Base-by-base conservation (phyloP, 2,888 invertebrate genomes). In the Tromatobia lineatoria region DNA sequence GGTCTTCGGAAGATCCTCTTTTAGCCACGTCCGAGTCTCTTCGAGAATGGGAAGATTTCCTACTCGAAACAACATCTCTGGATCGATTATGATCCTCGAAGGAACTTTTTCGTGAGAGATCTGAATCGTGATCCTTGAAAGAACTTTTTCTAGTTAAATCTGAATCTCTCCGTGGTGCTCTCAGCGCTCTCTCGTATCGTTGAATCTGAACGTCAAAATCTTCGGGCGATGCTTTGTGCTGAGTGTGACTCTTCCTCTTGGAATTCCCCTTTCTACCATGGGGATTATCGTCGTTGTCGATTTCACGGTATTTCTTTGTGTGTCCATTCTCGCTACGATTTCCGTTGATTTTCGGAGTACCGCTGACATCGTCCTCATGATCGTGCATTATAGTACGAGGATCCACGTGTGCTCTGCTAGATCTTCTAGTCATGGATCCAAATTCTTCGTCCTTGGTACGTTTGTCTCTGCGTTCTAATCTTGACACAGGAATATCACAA, bases 171-270 rank as follows among this genome's bases (percentile, higher is more conserved):
- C 89, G 83, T 0, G 88, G 87, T 6, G 87, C 87, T 0, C 80
- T 18, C 1, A 87, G 73, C 0, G 85, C 88, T 20, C 91, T 84
- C 25, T 92, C 92, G 86, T 90, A 92, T 61, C 88, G 89, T 47
- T 90, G 88, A 61, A 91, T 90, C 42, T 90, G 85, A 6, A 90
- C 89, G 54, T 93, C 91, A 67, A 90, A 91, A 10, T 91, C 87
- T 6, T 91, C 90, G n/a, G 90, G 79, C 47, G 67, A 75, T 2
- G 82, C 52, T 85, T 79, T 82, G 18, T 25, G 75, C 75, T 75
- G 74, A 1, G 34, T 18, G 67, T 73, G 73, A 66, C 52, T 82
- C 71, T 82, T 79, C 18, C 71, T 71, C 0, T 45, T 45, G 10
- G 88, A 87, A 4, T 81, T 87, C 4, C 89, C 89, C n/a, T 86